Percentiles rank a stretch among this genome's conserved stretches.
Evolutionary conservation across 2,888 invertebrate genomes (phyloP).

Genomic region (Drosophila anomelani): DNA sequence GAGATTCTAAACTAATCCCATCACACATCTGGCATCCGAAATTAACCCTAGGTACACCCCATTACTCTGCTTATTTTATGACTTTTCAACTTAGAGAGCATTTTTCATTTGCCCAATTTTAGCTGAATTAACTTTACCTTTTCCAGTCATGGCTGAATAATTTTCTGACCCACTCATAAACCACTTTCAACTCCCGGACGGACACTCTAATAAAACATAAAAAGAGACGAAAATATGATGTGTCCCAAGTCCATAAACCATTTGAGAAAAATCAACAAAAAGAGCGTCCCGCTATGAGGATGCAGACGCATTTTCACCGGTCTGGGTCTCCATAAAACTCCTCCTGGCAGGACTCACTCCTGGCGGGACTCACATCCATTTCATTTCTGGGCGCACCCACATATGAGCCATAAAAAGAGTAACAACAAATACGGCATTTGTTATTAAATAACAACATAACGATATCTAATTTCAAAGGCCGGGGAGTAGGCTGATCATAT

Average conservation of each 20-base stretch:
- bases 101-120: constrained; percentile 33
- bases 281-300: constrained; percentile 9
- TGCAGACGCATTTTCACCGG: constrained; percentile 19
- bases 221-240: constrained; percentile 45
- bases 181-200: constrained; percentile 39
- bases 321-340: constrained; percentile 14
- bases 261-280: constrained; percentile 33
- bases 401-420: constrained; percentile 54
- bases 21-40: not conserved
- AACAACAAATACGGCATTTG: constrained; percentile 58
- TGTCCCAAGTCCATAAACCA: constrained; percentile 39
- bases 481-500: constrained; percentile 50
- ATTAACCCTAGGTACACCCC: constrained; percentile 2
- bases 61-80: constrained; percentile 28
- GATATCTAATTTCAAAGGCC: constrained; percentile 67
- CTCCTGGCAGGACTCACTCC: constrained; percentile 20
- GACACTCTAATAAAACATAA: constrained; percentile 40
- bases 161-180: constrained; percentile 45
- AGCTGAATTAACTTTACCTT: constrained; percentile 38
- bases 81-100: constrained; percentile 16
- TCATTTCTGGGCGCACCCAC: constrained; percentile 16
- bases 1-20: not conserved
- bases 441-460: constrained; percentile 76
- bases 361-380: constrained; percentile 8
- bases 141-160: constrained; percentile 12